A percentile compares a stretch with the other conserved stretches of the same genome.
These are phyloP conservation scores for Romanogobio albipinnatus DNA, from an alignment of 2,113 vertebrate genomes.

Conservation along the genomic window DNA sequence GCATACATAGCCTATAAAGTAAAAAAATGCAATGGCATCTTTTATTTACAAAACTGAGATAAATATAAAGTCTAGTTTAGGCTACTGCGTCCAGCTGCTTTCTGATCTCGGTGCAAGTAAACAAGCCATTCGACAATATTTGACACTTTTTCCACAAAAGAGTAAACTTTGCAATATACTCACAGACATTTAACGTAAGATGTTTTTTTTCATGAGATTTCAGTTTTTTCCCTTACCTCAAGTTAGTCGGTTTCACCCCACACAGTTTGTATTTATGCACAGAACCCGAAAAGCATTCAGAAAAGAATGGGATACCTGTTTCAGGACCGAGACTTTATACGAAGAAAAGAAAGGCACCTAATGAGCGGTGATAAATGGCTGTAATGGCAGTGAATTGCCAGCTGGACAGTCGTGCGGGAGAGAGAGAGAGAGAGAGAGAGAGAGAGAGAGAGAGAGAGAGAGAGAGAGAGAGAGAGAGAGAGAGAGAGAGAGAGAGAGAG, in stretches of 20 bases:
- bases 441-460: conserved; percentile 27
- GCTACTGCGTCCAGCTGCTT: conserved; percentile 3
- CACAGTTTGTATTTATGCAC: neutral
- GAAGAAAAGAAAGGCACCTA: conserved; percentile 34
- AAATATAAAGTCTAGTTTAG: neutral
- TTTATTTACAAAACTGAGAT: neutral
- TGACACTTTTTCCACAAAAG: neutral
- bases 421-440: conserved; percentile 33
- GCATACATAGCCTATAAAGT: too few relatives aligned
- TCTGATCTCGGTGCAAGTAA: neutral
- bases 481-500: conserved; percentile 24
- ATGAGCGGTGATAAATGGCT: conserved; percentile 56
- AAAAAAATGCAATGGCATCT: neutral
- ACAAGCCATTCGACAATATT: neutral
- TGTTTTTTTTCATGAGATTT: neutral
- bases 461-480: conserved; percentile 38
- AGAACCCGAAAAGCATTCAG: neutral
- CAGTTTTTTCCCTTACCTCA: neutral
- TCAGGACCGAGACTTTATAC: conserved; percentile 7
- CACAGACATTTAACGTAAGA: neutral
- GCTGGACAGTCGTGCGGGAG: conserved; percentile 64
- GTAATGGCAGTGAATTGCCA: conserved; percentile 66
- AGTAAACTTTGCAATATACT: neutral
- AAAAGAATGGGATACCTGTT: neutral
- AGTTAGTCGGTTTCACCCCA: neutral